Evolutionary conservation across 2,113 vertebrate species (phyloP).

Genomic region (Pampusana beccarii): DNA sequence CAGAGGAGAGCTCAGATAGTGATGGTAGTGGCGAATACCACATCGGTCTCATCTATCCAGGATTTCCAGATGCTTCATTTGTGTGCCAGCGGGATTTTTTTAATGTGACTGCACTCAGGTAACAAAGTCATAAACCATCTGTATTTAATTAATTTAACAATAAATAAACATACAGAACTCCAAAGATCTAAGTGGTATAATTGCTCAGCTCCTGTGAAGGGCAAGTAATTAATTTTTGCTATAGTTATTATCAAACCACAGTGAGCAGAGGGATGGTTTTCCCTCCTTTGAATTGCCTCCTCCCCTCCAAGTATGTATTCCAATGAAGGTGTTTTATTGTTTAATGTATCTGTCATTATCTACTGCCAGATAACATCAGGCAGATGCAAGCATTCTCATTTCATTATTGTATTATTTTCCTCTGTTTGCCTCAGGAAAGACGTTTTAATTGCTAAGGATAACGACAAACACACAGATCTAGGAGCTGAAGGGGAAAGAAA

Average conservation of each 20-base stretch:
- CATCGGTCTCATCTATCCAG: not conserved
- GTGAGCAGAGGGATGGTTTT: not conserved
- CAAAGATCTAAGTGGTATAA: not conserved
- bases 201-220: slow-evolving; percentile 12
- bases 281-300: not conserved
- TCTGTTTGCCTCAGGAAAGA: not conserved
- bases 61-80: not conserved
- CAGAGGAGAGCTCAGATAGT: not conserved
- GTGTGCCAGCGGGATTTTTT: not conserved
- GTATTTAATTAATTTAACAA: slow-evolving; percentile 45
- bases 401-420: slow-evolving; percentile 15
- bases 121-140: not conserved
- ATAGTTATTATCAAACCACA: not conserved
- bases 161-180: not conserved
- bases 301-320: not conserved
- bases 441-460: not conserved
- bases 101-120: not conserved
- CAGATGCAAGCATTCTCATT: not conserved
- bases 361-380: not conserved
- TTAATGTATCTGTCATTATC: slow-evolving; percentile 41
- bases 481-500: not conserved
- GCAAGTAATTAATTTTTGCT: slow-evolving; percentile 36
- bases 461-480: not conserved
- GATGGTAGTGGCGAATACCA: not conserved
- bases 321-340: not conserved